These are phyloP conservation scores for Leuctra nigra DNA, from an alignment of 2,888 invertebrate species.

Conservation along the genomic window DNA sequence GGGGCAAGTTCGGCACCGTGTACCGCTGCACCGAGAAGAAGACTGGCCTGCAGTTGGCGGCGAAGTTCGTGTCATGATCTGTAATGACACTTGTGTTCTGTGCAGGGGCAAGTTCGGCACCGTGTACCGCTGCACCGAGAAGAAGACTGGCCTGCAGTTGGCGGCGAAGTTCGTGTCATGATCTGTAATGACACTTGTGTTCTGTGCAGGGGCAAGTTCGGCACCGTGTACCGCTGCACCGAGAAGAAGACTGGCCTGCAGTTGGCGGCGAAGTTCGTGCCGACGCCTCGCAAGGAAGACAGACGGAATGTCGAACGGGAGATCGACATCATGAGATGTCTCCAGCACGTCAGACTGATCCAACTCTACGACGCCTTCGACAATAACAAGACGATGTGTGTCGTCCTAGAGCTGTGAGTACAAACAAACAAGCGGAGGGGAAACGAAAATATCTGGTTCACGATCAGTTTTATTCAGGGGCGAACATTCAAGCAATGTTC, in stretches of 20 bases:
- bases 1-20: slow-evolving; percentile 96
- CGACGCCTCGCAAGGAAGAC: slow-evolving; percentile 77
- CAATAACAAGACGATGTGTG: slow-evolving; percentile 88
- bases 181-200: slow-evolving; percentile 46
- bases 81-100: too few species aligned
- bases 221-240: slow-evolving; percentile 87
- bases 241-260: slow-evolving; percentile 74
- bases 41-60: slow-evolving; percentile 75
- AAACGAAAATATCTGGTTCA: too few species aligned
- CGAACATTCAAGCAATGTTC: too few species aligned
- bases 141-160: slow-evolving; percentile 66
- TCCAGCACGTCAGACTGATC: slow-evolving; percentile 92
- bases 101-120: slow-evolving; percentile 94
- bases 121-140: slow-evolving; percentile 87
- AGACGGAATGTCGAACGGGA: slow-evolving; percentile 88
- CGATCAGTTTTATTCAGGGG: too few species aligned
- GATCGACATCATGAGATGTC: slow-evolving; percentile 91
- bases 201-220: slow-evolving; percentile 83
- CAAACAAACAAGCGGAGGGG: too few species aligned
- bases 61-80: too few species aligned
- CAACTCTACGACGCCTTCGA: slow-evolving; percentile 98
- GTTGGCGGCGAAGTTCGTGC: slow-evolving; percentile 91
- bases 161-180: slow-evolving; percentile 93
- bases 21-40: slow-evolving; percentile 83
- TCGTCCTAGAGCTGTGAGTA: slow-evolving; percentile 96